These are phyloP conservation scores for Sebastes oblongus DNA, from an alignment of 2,797 vertebrate genomes.

Conservation along the genomic window DNA sequence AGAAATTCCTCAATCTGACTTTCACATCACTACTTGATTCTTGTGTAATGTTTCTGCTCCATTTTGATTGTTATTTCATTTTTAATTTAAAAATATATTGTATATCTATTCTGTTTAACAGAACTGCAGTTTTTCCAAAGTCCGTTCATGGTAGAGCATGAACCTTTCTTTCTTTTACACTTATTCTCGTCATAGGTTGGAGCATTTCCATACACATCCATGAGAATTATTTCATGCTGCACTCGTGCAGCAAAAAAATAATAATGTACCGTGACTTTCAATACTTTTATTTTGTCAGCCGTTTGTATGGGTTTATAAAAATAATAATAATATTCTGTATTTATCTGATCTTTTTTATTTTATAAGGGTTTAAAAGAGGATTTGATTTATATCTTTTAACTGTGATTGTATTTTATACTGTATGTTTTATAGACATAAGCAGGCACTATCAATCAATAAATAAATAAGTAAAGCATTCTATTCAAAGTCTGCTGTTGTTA, in stretches of 20 bases:
- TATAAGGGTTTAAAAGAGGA: conserved; percentile 42
- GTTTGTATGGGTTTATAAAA: conserved; percentile 45
- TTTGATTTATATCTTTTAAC: conserved; percentile 58
- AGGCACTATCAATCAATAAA: conserved; percentile 70
- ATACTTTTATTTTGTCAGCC: conserved; percentile 15
- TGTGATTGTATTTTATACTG: conserved; percentile 70
- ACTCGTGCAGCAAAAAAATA: conserved; percentile 15
- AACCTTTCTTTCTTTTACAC: neutral
- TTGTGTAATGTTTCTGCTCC: neutral
- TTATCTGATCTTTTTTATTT: conserved; percentile 61
- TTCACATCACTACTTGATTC: conserved; percentile 14
- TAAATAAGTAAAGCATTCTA: conserved; percentile 35
- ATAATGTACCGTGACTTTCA: conserved; percentile 1
- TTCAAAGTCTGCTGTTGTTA: neutral
- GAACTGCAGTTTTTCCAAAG: conserved; percentile 22
- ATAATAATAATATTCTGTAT: conserved; percentile 57
- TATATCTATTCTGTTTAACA: conserved; percentile 20
- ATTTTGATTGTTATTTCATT: conserved; percentile 26
- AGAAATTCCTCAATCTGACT: neutral
- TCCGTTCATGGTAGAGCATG: neutral
- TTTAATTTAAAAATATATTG: conserved; percentile 45
- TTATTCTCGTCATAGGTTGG: neutral
- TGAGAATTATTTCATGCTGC: conserved; percentile 29
- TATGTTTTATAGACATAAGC: conserved; percentile 61
- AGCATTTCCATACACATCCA: neutral